Conservation (phyloP, 2,113 vertebrate genomes). For the sheep (Ovis aries) region ARS-UI_Ramb_v3.0 NC_056060.1:5330001-5330500, state of each 20-base stretch:
- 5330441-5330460: conserved; percentile 47
- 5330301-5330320: background rate
- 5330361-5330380: background rate
- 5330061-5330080: background rate
- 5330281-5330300: too few species aligned
- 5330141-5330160: background rate
- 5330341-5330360: background rate
- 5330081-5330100: background rate
- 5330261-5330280: background rate
- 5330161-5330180: background rate
- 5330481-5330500: background rate
- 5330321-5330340: background rate
- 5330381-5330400: conserved; percentile 33
- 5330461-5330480: background rate
- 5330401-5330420: conserved; percentile 39
- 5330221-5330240: background rate
- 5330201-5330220: background rate
- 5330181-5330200: background rate
- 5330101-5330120: background rate
- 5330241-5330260: background rate
- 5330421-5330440: conserved; percentile 54
- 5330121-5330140: background rate
- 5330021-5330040: background rate
- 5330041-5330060: background rate
- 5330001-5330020: accelerated